A percentile compares a stretch with the other conserved stretches of the same genome.
Evolutionary conservation across 2,888 invertebrate genomes (phyloP).

Genomic region (Trissonchulus latispiculum): DNA sequence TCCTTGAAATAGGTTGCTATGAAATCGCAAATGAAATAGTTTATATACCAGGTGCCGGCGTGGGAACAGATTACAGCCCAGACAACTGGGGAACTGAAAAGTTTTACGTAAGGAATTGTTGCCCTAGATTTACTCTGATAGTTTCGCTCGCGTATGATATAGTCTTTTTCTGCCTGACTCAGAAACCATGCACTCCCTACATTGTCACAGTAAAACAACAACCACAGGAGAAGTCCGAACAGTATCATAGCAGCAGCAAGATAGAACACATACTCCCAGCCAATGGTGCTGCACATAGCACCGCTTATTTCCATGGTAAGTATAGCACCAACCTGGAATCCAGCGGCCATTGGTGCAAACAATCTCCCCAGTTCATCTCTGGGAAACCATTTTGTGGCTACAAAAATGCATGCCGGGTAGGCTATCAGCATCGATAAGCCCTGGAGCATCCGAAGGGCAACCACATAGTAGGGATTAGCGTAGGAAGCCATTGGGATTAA

Average conservation of each 20-base stretch:
- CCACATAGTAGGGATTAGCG: not conserved
- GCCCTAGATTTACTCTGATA: no score
- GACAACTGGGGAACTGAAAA: not conserved
- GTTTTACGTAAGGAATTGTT: no score
- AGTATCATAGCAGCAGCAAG: not conserved
- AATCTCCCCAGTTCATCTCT: not conserved
- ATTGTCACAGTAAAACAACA: conserved; percentile 1
- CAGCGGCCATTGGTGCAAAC: not conserved
- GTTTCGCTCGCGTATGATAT: not conserved
- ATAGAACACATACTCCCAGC: not conserved
- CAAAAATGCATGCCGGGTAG: not conserved
- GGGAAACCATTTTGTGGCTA: not conserved
- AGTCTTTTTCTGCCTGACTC: not conserved
- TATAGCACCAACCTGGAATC: not conserved
- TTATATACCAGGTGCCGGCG: not conserved
- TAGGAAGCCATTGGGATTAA: not conserved
- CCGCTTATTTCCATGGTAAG: not conserved
- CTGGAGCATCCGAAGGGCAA: not conserved
- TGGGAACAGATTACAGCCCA: not conserved
- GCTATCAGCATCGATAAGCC: not conserved
- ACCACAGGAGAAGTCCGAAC: not conserved
- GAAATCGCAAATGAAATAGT: not conserved
- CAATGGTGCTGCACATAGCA: not conserved
- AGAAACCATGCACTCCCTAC: not conserved
- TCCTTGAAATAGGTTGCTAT: not conserved